These are phyloP conservation scores for Oophaga sylvatica DNA, from an alignment of 2,797 vertebrate species.

Conservation along the genomic window DNA sequence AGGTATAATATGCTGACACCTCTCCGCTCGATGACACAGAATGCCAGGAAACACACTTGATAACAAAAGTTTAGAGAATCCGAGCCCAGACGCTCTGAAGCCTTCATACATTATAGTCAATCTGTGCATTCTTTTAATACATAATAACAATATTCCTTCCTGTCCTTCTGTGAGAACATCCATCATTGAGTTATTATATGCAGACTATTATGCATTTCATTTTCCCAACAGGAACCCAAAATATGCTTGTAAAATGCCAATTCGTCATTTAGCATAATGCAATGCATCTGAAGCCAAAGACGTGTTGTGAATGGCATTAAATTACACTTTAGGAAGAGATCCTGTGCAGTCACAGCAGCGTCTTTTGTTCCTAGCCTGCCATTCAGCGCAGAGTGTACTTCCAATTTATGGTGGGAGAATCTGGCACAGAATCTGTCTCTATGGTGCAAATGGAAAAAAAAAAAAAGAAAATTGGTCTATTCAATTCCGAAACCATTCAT, in stretches of 20 bases:
- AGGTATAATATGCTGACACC: neutral
- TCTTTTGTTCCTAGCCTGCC: constrained; percentile 30
- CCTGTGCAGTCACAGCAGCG: constrained; percentile 6
- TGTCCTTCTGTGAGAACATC: neutral
- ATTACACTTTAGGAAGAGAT: constrained; percentile 28
- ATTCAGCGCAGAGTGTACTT: constrained; percentile 18
- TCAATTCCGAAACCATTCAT: constrained; percentile 28
- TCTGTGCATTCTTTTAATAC: constrained; percentile 18
- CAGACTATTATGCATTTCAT: constrained; percentile 33
- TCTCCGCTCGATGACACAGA: too few species aligned
- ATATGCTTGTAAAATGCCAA: constrained; percentile 46
- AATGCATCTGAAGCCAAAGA: constrained; percentile 14
- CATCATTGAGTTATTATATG: constrained; percentile 30
- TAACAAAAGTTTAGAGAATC: constrained; percentile 6
- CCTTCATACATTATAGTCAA: neutral
- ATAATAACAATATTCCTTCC: neutral
- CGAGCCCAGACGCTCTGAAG: neutral
- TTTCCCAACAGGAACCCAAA: constrained; percentile 34
- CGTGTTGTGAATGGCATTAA: constrained; percentile 16
- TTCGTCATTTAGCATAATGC: constrained; percentile 47
- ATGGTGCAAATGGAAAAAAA: neutral
- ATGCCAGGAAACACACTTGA: neutral
- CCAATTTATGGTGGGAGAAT: constrained; percentile 13
- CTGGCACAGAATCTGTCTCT: neutral
- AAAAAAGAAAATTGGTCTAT: neutral